These are phyloP conservation scores for Phorcus lineatus DNA, from an alignment of 2,888 invertebrate genomes.

Conservation along the genomic window DNA sequence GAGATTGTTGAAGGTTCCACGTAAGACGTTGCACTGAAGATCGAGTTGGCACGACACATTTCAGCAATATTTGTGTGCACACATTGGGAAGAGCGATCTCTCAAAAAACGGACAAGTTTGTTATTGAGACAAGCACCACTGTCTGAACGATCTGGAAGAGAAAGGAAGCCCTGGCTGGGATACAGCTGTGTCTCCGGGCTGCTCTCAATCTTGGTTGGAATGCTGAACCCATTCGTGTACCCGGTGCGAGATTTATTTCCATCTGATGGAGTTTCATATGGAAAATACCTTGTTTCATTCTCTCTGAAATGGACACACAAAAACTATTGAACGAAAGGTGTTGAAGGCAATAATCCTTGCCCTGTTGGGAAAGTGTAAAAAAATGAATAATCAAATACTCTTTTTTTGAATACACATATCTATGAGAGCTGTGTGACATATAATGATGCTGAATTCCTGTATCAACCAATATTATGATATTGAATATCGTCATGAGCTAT, in stretches of 20 bases:
- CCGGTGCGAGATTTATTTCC: slow-evolving; percentile 8
- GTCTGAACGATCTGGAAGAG: slow-evolving; percentile 61
- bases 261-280: no score
- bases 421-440: no score
- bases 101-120: slow-evolving; percentile 65
- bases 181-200: not conserved
- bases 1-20: slow-evolving; percentile 47
- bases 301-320: slow-evolving; percentile 39
- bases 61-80: slow-evolving; percentile 45
- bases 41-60: slow-evolving; percentile 49
- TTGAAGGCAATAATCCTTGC: no score
- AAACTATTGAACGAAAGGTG: no score
- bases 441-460: no score
- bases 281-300: slow-evolving; percentile 37
- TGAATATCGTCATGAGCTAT: no score
- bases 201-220: slow-evolving; percentile 39
- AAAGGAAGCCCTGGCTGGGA: slow-evolving; percentile 47
- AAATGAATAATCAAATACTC: no score
- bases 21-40: slow-evolving; percentile 64
- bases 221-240: slow-evolving; percentile 53
- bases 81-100: slow-evolving; percentile 56
- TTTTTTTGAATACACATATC: no score
- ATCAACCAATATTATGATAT: no score
- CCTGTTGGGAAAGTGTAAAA: no score
- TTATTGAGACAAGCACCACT: slow-evolving; percentile 60